Percentiles rank a stretch among this genome's conserved stretches.
These are phyloP conservation scores for Perccottus glenii DNA, from an alignment of 2,113 vertebrate genomes.

Conservation along the genomic window DNA sequence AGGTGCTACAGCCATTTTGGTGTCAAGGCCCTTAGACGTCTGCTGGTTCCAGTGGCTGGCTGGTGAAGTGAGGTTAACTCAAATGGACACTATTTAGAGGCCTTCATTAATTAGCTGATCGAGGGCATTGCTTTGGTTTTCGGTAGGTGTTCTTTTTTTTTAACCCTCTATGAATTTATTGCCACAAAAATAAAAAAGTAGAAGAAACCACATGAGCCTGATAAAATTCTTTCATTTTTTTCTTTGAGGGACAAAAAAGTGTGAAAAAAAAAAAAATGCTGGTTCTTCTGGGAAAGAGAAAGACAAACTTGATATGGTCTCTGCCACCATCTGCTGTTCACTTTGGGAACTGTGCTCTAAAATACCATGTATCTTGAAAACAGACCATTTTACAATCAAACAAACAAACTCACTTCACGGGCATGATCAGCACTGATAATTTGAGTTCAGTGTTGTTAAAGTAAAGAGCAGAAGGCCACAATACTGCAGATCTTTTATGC, in stretches of 20 bases:
- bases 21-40: conserved; percentile 42
- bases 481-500: too few species aligned
- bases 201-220: not conserved
- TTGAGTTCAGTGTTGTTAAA: too few species aligned
- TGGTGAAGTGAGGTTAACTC: conserved; percentile 20
- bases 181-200: not conserved
- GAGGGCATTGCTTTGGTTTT: not conserved
- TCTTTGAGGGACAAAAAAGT: not conserved
- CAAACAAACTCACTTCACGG: too few species aligned
- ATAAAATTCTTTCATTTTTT: not conserved
- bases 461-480: too few species aligned
- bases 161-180: not conserved
- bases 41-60: conserved; percentile 18
- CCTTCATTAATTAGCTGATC: not conserved
- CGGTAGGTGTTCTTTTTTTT: not conserved
- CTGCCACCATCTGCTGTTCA: conserved; percentile 71
- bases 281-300: not conserved
- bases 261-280: not conserved
- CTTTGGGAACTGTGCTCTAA: not conserved
- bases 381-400: too few species aligned
- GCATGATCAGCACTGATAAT: too few species aligned
- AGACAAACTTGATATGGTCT: conserved; percentile 23
- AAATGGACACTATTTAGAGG: conserved; percentile 16
- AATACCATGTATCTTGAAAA: too few species aligned
- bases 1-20: conserved; percentile 38